Evolutionary conservation across 2,113 vertebrate species (phyloP).

Genomic region (Gnathochromis pfefferi): DNA sequence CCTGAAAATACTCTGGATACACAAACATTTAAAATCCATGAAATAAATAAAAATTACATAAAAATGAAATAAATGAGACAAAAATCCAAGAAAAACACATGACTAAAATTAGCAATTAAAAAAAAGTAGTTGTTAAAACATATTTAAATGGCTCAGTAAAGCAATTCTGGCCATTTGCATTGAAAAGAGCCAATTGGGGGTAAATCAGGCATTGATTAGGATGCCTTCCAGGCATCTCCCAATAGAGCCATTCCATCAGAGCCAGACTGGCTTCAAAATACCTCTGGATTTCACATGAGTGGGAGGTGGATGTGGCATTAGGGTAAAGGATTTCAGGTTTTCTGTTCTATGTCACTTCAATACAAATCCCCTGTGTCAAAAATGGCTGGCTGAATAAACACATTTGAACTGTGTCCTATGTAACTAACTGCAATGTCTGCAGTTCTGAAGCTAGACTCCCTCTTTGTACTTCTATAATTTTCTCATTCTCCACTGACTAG

Average conservation of each 20-base stretch:
- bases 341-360: not conserved
- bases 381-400: not conserved
- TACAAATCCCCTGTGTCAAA: not conserved
- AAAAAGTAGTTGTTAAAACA: not conserved
- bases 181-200: not conserved
- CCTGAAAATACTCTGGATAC: not conserved
- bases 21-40: not conserved
- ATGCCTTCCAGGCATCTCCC: not conserved
- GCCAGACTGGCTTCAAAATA: not conserved
- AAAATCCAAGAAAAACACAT: not conserved
- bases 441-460: not conserved
- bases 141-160: not conserved
- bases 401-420: not conserved
- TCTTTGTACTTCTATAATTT: not conserved
- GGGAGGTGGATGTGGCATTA: not conserved
- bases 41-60: not conserved
- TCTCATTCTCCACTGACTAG: not conserved
- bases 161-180: conserved; percentile 7
- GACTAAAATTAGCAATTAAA: not conserved
- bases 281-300: not conserved
- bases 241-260: not conserved
- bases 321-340: not conserved
- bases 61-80: not conserved
- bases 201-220: conserved; percentile 12
- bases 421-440: not conserved